phyloP scores from a whole-genome alignment of 1,140 invertebrate genomes.

The Drosophila orena region DNA sequence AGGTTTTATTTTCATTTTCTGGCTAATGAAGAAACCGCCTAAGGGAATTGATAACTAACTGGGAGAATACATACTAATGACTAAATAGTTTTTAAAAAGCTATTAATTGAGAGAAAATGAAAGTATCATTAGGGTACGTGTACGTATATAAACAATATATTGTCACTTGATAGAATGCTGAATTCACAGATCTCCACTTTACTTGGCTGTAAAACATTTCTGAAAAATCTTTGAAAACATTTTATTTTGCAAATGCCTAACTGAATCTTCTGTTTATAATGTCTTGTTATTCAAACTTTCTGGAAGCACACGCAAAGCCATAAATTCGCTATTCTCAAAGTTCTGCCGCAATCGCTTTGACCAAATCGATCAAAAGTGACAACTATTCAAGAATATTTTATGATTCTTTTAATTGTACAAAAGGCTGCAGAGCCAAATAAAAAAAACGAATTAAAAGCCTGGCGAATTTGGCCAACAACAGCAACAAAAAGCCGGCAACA shows the following conservation, averaged over 20 bases:
- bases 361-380: conserved; percentile 26
- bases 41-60: not conserved
- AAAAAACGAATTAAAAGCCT: conserved; percentile 70
- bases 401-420: conserved; percentile 50
- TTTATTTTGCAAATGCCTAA: not conserved
- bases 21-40: conserved; percentile 23
- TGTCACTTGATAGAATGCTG: not conserved
- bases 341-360: conserved; percentile 8
- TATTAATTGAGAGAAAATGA: conserved; percentile 22
- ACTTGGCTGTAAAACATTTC: too few species aligned
- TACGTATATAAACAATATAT: not conserved
- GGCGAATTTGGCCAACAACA: conserved; percentile 23
- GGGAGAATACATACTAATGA: conserved; percentile 11
- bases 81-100: conserved; percentile 3
- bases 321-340: not conserved
- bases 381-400: conserved; percentile 52
- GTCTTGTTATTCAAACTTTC: not conserved
- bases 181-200: not conserved
- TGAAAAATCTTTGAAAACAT: too few species aligned
- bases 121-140: conserved; percentile 13
- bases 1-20: conserved; percentile 4
- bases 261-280: not conserved
- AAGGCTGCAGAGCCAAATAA: conserved; percentile 54
- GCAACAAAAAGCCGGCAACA: conserved; percentile 54
- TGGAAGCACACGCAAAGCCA: not conserved